A percentile compares a stretch with the other conserved stretches of the same genome.
Conservation (phyloP, 53 echinoderm and acorn worm genomes). For the Glandiceps talaboti region DNA sequence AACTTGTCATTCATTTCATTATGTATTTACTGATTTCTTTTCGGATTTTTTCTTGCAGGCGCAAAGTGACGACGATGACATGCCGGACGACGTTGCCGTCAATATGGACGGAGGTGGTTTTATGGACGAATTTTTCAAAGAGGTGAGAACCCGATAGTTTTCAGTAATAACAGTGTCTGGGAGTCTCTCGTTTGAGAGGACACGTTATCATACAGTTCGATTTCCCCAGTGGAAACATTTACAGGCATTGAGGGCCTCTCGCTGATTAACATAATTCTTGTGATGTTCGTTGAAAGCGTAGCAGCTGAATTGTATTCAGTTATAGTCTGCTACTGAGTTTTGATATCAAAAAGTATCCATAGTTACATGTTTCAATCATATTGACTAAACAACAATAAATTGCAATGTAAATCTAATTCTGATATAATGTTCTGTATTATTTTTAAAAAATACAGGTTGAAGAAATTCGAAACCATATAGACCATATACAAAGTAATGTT, state of each 20-base stretch:
- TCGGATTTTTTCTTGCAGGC: constrained; percentile 17
- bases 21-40: background rate
- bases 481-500: constrained; percentile 95
- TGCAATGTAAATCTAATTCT: no score
- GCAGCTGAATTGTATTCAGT: no score
- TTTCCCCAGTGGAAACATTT: no score
- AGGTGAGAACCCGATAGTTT: no score
- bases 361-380: no score
- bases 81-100: constrained; percentile 87
- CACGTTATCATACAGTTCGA: background rate
- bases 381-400: no score
- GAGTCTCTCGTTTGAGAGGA: background rate
- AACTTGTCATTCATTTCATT: background rate
- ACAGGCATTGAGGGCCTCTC: background rate
- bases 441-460: constrained; percentile 82
- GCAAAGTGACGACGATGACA: constrained; percentile 75
- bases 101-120: constrained; percentile 82
- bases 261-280: background rate
- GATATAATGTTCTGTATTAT: background rate
- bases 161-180: no score
- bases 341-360: no score
- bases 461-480: constrained; percentile 94
- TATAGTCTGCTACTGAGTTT: no score
- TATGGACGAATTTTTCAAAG: constrained; percentile 97
- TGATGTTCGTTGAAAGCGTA: no score